Percentiles rank a stretch among this genome's conserved stretches.
Evolutionary conservation across 1,140 invertebrate species (phyloP).

Genomic region (Cydia pomonella): DNA sequence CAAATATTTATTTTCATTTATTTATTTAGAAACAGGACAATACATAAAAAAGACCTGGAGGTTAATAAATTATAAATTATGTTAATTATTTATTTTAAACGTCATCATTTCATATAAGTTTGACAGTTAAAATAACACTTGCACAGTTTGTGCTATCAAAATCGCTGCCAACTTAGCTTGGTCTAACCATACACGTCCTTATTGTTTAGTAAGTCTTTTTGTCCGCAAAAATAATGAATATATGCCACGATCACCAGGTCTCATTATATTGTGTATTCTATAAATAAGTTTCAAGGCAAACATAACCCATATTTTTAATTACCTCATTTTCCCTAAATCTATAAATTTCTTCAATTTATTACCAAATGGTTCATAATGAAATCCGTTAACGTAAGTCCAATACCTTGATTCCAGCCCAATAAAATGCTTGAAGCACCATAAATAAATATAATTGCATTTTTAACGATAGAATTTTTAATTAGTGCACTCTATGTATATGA

Average conservation of each 20-base stretch:
- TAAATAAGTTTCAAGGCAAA: neutral
- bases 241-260: neutral
- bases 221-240: too few relatives aligned
- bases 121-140: too few relatives aligned
- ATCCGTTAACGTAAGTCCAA: slow-evolving; percentile 42
- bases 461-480: slow-evolving; percentile 47
- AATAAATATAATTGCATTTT: slow-evolving; percentile 42
- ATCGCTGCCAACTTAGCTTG: too few relatives aligned
- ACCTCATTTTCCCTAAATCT: neutral
- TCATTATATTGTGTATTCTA: neutral
- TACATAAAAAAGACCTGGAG: too few relatives aligned
- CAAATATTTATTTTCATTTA: too few relatives aligned
- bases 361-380: slow-evolving; percentile 39
- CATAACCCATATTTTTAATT: slow-evolving; percentile 1
- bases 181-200: too few relatives aligned
- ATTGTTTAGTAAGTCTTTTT: too few relatives aligned
- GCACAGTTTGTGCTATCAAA: too few relatives aligned
- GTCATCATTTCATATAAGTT: too few relatives aligned
- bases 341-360: slow-evolving; percentile 9
- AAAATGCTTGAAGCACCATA: slow-evolving; percentile 42
- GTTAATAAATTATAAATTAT: too few relatives aligned
- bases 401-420: slow-evolving; percentile 35
- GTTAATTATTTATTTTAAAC: too few relatives aligned
- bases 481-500: slow-evolving; percentile 48
- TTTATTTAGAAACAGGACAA: too few relatives aligned